Evolutionary conservation across 1,140 invertebrate genomes (phyloP).

Genomic region (Argopecten irradians): DNA sequence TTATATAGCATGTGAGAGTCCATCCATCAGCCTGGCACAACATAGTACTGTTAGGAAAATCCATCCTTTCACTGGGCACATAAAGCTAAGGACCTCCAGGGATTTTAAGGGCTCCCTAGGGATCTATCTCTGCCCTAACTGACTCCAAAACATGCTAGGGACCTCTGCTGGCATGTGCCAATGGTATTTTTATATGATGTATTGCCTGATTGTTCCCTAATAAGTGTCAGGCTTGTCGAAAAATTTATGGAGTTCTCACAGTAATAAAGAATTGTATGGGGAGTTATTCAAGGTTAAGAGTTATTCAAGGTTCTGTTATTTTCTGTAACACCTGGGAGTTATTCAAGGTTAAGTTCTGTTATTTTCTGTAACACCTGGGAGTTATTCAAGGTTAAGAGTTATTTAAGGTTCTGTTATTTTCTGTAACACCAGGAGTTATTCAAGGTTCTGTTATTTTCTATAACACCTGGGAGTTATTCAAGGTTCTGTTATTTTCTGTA

Average conservation of each 20-base stretch:
- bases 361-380: too few relatives aligned
- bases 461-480: too few relatives aligned
- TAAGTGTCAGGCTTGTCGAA: not conserved
- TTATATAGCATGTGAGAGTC: not conserved
- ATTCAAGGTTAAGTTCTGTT: too few relatives aligned
- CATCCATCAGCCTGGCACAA: not conserved
- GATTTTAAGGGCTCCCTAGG: not conserved
- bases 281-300: too few relatives aligned
- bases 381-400: too few relatives aligned
- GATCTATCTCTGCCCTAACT: not conserved
- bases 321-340: not conserved
- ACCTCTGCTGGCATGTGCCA: not conserved
- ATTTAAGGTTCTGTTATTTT: too few relatives aligned
- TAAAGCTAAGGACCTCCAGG: not conserved
- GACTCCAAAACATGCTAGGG: not conserved
- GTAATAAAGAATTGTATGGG: too few relatives aligned
- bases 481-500: too few relatives aligned
- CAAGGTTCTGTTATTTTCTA: too few relatives aligned
- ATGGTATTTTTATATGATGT: not conserved
- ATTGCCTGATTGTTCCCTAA: not conserved
- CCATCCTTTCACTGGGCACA: not conserved
- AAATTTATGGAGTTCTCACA: not conserved
- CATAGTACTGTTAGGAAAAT: not conserved
- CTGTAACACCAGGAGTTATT: too few relatives aligned
- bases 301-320: not conserved